These are phyloP conservation scores for Chionis minor DNA, from an alignment of 2,113 vertebrate species.

Conservation along the genomic window DNA sequence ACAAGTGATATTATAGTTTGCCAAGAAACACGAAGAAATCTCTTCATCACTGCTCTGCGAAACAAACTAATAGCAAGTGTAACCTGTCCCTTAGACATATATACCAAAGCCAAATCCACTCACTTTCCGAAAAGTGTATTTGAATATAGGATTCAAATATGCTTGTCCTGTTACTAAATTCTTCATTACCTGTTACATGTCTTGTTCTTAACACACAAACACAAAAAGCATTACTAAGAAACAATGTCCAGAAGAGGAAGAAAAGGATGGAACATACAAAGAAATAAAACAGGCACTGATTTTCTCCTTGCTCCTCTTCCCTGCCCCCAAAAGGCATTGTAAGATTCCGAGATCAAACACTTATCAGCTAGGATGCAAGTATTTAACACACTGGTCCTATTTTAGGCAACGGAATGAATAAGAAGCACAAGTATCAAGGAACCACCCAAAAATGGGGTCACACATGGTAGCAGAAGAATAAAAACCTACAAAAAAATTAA, in stretches of 20 bases:
- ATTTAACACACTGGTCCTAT: constrained; percentile 2
- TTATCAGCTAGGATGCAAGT: neutral
- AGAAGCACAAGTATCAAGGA: neutral
- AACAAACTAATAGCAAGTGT: neutral
- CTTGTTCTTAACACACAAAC: neutral
- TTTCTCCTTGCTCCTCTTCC: neutral
- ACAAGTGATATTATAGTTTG: neutral
- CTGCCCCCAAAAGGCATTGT: neutral
- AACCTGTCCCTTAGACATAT: neutral
- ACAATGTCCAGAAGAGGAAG: neutral
- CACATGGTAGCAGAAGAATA: neutral
- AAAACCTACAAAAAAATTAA: neutral
- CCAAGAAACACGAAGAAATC: neutral
- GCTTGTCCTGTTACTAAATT: neutral
- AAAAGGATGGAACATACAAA: neutral
- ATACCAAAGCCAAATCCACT: neutral
- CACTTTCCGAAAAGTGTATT: neutral
- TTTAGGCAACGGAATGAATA: neutral
- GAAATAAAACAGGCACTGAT: neutral
- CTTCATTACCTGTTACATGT: neutral
- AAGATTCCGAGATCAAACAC: neutral
- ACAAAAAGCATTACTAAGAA: neutral
- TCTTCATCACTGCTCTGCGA: neutral
- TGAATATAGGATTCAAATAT: neutral
- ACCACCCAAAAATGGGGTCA: neutral